Percentiles rank a stretch among this genome's conserved stretches.
Conservation (phyloP, 2,113 vertebrate genomes). For the Haemorhous mexicanus region DNA sequence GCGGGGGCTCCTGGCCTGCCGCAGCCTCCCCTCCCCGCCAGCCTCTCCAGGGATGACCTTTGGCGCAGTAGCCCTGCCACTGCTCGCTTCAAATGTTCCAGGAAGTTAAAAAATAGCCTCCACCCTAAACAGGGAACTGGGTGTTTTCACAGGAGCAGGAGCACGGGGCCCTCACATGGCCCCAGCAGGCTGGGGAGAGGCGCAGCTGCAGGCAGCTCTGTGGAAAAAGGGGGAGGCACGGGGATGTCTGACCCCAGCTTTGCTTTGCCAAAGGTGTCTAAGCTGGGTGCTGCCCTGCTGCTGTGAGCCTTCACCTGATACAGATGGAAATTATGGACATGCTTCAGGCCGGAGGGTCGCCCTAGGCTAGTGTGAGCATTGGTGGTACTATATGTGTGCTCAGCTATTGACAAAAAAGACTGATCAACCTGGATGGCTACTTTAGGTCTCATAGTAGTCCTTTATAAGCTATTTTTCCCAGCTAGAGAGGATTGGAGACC, state of each 20-base stretch:
- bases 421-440: neutral
- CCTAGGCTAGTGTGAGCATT: neutral
- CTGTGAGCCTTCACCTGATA: neutral
- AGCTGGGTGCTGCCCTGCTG: neutral
- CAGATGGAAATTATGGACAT: neutral
- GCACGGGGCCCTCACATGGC: accelerated
- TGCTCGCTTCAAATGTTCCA: constrained; percentile 37
- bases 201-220: neutral
- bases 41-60: neutral
- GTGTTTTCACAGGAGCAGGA: neutral
- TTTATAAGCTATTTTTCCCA: neutral
- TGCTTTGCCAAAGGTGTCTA: neutral
- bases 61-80: neutral
- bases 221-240: accelerated
- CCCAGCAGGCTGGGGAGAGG: neutral
- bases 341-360: accelerated
- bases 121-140: neutral
- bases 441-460: neutral
- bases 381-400: accelerated
- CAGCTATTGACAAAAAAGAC: neutral
- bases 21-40: neutral
- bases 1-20: neutral
- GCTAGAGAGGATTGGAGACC: neutral
- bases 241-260: neutral
- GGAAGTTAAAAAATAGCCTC: constrained; percentile 53